These are phyloP conservation scores for Amaurobius ferox DNA, from an alignment of 2,888 invertebrate genomes.

Conservation along the genomic window DNA sequence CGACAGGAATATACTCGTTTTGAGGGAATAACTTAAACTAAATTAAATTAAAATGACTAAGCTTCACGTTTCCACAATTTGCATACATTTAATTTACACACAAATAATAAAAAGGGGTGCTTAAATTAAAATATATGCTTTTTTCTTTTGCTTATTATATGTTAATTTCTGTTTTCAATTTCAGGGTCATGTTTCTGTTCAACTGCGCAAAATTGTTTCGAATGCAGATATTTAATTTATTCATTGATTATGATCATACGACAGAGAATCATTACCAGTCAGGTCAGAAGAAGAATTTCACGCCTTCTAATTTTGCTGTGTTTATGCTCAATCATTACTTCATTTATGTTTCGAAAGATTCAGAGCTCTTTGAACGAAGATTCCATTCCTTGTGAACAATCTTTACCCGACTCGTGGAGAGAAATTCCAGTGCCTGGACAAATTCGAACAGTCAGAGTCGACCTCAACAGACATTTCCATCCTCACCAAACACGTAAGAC, in stretches of 20 bases:
- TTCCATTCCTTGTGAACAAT: not conserved
- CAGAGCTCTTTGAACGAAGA: not conserved
- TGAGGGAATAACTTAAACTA: too few species aligned
- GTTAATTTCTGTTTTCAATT: too few species aligned
- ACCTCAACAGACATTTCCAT: not conserved
- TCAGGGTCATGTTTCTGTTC: too few species aligned
- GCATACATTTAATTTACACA: too few species aligned
- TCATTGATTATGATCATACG: not conserved
- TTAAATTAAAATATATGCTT: too few species aligned
- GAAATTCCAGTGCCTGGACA: slow-evolving; percentile 36
- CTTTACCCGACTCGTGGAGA: not conserved
- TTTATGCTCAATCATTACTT: not conserved
- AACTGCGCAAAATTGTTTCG: too few species aligned
- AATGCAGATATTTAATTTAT: not conserved
- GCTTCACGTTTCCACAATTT: too few species aligned
- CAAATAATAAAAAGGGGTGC: too few species aligned
- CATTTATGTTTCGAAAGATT: not conserved
- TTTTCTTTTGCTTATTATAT: too few species aligned
- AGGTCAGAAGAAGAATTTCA: not conserved
- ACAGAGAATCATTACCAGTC: not conserved
- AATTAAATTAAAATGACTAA: too few species aligned
- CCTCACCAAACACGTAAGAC: not conserved
- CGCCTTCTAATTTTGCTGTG: not conserved
- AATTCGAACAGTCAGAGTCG: slow-evolving; percentile 29
- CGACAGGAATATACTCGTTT: too few species aligned